Evolutionary conservation across 2,888 invertebrate genomes (phyloP), one percentile per base, ranked within the genome.

Genomic region (Anthophora plumipes): DNA sequence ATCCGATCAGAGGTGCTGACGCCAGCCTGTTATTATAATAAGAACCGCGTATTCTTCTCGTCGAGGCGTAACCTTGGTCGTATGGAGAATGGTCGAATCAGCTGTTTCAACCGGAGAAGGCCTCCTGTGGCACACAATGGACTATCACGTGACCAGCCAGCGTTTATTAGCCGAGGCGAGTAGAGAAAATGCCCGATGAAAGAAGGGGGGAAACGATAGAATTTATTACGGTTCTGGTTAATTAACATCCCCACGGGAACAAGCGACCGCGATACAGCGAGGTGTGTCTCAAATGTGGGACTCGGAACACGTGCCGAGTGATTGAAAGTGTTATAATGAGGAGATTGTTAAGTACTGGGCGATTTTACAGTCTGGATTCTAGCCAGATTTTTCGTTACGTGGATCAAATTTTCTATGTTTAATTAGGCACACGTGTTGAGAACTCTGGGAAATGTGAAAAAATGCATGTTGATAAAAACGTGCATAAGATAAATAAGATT

Each of bases 1-100:
- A 72, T 63, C 25, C 63, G 69, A 63, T 70, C 70, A 69, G 48
- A 20, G 48, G 22, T 57, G 69, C 63, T 73, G 73, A 77, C 77
- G 75, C 43, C 69, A 50, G 59, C 22, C 31, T 7, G 6, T 22
- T 43, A 57, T 31, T 60, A 55, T 60, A 80, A 70, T 64, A 69
- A 79, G 77, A 78, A 59, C 78, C 67, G 81, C 4, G 4, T 82
- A 70, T 80, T 84, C 76, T 71, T 74, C 80, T 76, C 74, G 68
- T 41, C 57, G 74, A 77, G 52, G 75, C 71, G 82, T 78, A 82
- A 84, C 88, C 87, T 87, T 87, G 87, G 77, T 84, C 80, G 70
- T 69, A 73, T 71, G 70, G 83, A 82, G 88, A 89, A 82, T 72
- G 84, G 66, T 70, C 66, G 87, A 83, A 89, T 89, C 89, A 89